These are phyloP conservation scores for Xenopus petersii DNA, from an alignment of 2,797 vertebrate genomes.

Conservation along the genomic window DNA sequence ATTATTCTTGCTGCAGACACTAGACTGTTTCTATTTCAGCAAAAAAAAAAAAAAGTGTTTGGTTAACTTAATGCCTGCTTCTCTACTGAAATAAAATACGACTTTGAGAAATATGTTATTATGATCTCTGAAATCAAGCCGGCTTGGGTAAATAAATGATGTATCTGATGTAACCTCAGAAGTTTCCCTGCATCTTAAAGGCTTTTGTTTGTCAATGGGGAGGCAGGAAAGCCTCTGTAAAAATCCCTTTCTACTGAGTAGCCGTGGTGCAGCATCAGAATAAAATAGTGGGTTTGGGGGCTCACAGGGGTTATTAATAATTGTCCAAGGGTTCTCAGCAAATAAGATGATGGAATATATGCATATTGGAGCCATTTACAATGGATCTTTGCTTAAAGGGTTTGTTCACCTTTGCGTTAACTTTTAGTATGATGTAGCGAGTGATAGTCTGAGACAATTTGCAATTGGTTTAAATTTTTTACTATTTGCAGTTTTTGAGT, in stretches of 20 bases:
- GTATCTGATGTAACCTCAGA: conserved; percentile 53
- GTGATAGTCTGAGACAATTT: too few relatives aligned
- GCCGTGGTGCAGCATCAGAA: conserved; percentile 1
- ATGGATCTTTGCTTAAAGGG: too few relatives aligned
- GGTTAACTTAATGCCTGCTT: conserved; percentile 35
- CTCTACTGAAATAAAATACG: conserved; percentile 51
- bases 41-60: conserved; percentile 15
- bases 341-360: too few relatives aligned
- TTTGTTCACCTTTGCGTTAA: too few relatives aligned
- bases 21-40: too few relatives aligned
- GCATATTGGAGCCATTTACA: too few relatives aligned
- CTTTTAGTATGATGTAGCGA: too few relatives aligned
- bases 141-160: conserved; percentile 58
- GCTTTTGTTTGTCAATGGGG: conserved; percentile 21
- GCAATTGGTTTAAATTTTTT: too few relatives aligned
- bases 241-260: neutral
- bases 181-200: conserved; percentile 33
- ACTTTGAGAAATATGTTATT: conserved; percentile 55
- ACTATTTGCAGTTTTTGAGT: too few relatives aligned
- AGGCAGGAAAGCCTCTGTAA: neutral
- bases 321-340: too few relatives aligned
- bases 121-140: conserved; percentile 58
- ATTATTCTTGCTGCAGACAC: too few relatives aligned
- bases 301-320: neutral
- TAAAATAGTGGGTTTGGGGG: neutral